phyloP scores from a whole-genome alignment of 2,797 vertebrate genomes.

The Cuculus canorus region DNA sequence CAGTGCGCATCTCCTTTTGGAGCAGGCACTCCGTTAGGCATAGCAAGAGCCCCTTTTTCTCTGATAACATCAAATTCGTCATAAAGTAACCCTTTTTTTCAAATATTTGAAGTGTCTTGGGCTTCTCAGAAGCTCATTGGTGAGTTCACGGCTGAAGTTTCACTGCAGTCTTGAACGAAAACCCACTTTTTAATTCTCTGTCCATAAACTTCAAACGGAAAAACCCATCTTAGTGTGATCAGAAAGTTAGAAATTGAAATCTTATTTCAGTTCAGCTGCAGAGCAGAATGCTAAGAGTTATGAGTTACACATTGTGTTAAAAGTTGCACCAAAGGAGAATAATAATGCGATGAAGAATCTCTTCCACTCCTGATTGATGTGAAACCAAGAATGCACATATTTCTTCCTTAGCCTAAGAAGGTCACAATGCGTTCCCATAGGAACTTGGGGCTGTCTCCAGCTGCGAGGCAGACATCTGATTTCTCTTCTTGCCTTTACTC shows the following conservation, averaged over 20 bases:
- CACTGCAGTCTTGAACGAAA: not conserved
- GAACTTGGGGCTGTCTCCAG: not conserved
- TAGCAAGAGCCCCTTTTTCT: not conserved
- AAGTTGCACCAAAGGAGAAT: not conserved
- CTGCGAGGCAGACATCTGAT: accelerated
- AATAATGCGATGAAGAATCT: not conserved
- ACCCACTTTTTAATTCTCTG: not conserved
- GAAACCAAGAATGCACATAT: not conserved
- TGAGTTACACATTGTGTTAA: not conserved
- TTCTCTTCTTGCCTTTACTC: not conserved
- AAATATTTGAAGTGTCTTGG: not conserved
- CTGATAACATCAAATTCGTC: not conserved
- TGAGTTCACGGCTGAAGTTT: not conserved
- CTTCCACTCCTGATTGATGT: not conserved
- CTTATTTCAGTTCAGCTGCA: not conserved
- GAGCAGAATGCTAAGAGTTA: not conserved
- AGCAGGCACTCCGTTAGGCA: not conserved
- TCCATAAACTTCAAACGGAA: not conserved
- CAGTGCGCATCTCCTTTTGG: not conserved
- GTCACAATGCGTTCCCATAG: accelerated
- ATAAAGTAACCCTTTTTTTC: not conserved
- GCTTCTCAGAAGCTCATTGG: not conserved
- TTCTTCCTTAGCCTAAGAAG: not conserved
- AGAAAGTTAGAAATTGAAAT: not conserved
- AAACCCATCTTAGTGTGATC: not conserved